phyloP scores from a whole-genome alignment of 2,113 vertebrate species.

The Stictonetta naevosa region DNA sequence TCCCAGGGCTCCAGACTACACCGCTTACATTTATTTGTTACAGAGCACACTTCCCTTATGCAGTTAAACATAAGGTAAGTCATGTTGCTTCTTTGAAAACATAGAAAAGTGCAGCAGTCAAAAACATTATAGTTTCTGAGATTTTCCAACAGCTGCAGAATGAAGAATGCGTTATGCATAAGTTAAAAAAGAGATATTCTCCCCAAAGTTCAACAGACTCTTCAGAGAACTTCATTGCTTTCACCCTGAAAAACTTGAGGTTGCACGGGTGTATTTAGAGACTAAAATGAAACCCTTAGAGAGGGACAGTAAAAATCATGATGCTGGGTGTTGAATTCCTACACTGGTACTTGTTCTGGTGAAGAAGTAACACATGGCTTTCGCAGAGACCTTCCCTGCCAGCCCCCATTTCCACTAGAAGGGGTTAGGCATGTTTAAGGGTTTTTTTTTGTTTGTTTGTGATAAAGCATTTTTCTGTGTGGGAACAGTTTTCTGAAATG shows the following conservation, averaged over 20 bases:
- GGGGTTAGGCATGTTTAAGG: not conserved
- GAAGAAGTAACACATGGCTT: not conserved
- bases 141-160: constrained; percentile 38
- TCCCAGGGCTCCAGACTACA: constrained; percentile 81
- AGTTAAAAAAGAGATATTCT: not conserved
- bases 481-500: not conserved
- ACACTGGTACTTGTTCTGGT: rapidly evolving
- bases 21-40: constrained; percentile 84
- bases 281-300: not conserved
- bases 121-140: constrained; percentile 63
- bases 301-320: not conserved
- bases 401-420: not conserved
- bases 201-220: not conserved
- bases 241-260: not conserved
- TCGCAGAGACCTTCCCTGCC: rapidly evolving
- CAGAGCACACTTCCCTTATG: constrained; percentile 74
- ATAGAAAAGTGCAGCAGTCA: constrained; percentile 55
- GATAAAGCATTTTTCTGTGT: not conserved
- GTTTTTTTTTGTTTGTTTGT: not conserved
- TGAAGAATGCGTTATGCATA: not conserved
- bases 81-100: constrained; percentile 54
- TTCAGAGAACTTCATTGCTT: not conserved
- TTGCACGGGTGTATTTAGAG: not conserved
- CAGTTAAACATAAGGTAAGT: constrained; percentile 58
- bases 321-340: not conserved